Percentiles rank a stretch among this genome's conserved stretches.
Conservation (phyloP, 2,888 invertebrate genomes). For the Adelphocoris suturalis region DNA sequence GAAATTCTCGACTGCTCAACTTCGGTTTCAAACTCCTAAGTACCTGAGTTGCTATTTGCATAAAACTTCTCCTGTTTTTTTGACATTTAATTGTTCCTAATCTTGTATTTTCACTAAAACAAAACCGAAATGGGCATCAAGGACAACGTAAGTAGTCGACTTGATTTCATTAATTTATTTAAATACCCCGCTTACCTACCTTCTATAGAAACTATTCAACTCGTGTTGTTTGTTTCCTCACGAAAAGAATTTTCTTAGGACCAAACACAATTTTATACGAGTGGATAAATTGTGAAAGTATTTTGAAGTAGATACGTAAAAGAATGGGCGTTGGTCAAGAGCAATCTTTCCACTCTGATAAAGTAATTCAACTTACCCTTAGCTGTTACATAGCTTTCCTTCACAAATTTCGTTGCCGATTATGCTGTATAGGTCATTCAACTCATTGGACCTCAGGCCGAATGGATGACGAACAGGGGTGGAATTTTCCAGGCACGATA, state of each 20-base stretch:
- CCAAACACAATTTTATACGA: too few species aligned
- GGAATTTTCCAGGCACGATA: not conserved
- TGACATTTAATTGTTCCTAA: too few species aligned
- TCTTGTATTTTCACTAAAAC: too few species aligned
- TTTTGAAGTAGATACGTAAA: too few species aligned
- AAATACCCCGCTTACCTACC: too few species aligned
- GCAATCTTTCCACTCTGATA: not conserved
- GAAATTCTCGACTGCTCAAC: not conserved
- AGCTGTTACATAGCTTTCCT: not conserved
- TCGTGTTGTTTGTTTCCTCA: not conserved
- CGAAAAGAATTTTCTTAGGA: not conserved
- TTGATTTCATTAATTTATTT: not conserved
- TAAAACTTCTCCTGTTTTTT: too few species aligned
- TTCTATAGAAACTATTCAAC: not conserved
- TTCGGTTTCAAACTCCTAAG: not conserved
- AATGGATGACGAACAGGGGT: not conserved
- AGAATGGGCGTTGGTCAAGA: constrained; percentile 23
- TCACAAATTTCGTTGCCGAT: not conserved
- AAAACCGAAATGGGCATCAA: constrained; percentile 52
- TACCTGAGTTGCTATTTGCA: too few species aligned
- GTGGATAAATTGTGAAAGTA: too few species aligned
- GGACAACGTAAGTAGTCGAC: constrained; percentile 50
- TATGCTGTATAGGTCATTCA: not conserved
- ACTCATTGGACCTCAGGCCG: not conserved
- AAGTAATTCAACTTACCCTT: not conserved